These are phyloP conservation scores for Aegypius monachus DNA, from an alignment of 2,113 vertebrate species.

Conservation along the genomic window DNA sequence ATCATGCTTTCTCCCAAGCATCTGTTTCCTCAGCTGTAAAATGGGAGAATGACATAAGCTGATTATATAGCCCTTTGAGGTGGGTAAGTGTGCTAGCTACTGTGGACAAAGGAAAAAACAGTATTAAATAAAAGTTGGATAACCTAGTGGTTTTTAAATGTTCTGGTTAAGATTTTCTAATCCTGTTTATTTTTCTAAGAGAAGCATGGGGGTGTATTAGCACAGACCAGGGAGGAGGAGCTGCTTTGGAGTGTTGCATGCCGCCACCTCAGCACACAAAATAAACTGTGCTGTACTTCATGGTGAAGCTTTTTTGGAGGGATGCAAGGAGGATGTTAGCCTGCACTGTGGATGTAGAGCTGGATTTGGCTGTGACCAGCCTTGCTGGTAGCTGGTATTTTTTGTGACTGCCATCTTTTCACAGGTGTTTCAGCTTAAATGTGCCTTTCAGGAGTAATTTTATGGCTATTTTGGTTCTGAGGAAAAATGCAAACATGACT, in stretches of 20 bases:
- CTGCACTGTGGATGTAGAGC: not conserved
- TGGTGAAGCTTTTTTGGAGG: not conserved
- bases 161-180: conserved; percentile 33
- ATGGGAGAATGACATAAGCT: conserved; percentile 53
- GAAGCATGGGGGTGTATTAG: not conserved
- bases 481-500: not conserved
- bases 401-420: not conserved
- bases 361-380: not conserved
- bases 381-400: not conserved
- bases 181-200: conserved; percentile 23
- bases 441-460: not conserved
- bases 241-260: not conserved
- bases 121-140: conserved; percentile 13
- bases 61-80: conserved; percentile 42
- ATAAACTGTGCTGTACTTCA: not conserved
- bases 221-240: conserved; percentile 26
- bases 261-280: not conserved
- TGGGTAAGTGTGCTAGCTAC: not conserved
- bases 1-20: conserved; percentile 47
- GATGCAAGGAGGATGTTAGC: not conserved
- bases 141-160: not conserved
- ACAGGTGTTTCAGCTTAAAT: not conserved
- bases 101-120: conserved; percentile 27
- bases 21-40: conserved; percentile 63
- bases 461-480: not conserved